Base-by-base conservation (phyloP, 2,888 invertebrate genomes). In the Phrixothrix hirtus region DNA sequence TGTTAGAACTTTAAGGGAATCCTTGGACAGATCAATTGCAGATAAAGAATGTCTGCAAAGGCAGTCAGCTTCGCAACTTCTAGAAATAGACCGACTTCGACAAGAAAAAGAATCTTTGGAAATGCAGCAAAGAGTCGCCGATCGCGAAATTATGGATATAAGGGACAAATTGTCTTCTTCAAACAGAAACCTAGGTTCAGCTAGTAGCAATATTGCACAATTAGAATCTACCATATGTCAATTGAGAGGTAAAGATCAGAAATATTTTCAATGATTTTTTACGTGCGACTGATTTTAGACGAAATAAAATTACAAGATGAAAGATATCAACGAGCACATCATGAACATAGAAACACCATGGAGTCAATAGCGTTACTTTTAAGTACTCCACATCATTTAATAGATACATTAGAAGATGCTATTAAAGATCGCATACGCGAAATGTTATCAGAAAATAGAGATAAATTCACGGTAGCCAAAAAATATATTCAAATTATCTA, bases 341-440 rank as follows among this genome's bases (percentile, higher is more conserved):
- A 83, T 17, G 88, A 89, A 63, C 78, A 85, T 61, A 81, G 86
- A 5, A 86, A 86, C 66, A 79, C 84, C 0, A 77, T 88, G 71
- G 88, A 89, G 68, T 86, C 88, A 0, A 72, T 88, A 46, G 86
- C 88, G 4, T 84, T 87, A 47, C 78, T 86, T 27, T 72, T 88
- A 14, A 87, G 88, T 69, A 80, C 87, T 4, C 86, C 89, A 1
- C 81, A 84, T 16, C 76, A 86, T 58, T 88, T 86, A 70, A 85
- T 88, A 2, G 92, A 92, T 66, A 86, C 90, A 0, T 83, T 87
- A 48, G 91, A 92, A 71, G 83, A 82, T 38, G 79, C 88, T 21
- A 87, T 92, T 55, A 89, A 89, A 71, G 91, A 92, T 56, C 81
- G 89, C 57, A 83, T 91, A 44, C 79, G 89, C 11, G 90, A 92